Base-by-base conservation (phyloP, 1,140 invertebrate species). In the Eulimnadia texana region DNA sequence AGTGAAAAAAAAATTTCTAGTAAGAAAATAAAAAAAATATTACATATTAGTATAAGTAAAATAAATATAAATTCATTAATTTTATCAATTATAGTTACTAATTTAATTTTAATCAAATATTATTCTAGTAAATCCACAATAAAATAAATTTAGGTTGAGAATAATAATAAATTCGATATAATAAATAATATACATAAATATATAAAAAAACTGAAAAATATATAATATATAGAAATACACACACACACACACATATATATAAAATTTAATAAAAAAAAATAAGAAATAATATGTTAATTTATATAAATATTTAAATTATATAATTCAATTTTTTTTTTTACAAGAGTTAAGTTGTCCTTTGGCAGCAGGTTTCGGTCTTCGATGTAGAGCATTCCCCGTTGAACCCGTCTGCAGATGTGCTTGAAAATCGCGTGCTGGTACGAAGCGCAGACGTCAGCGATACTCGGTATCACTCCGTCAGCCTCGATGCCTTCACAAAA, bases 371-470 rank as follows among this genome's bases (percentile, higher is more conserved):
- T 70, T 64, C 78, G 74, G 62, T 74, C 70, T 53, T 83, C 74
- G 68, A 83, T 78, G 76, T 81, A 95, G 65, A 85, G 73, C 65
- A 96, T 82, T 11, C 85, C 93, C 67, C 91, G 79, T 69, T 92
- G 84, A 3, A 90, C 78, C 70, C 88, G 79, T 65, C 87, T 81
- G 66, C 82, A 84, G 47, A 98, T 70, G 74, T 96, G 92, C 63
- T 80, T 79, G 19, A 84, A 78, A n/a, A 90, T 69, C 20, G 79
- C 77, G 62, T 82, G 76, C 71, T 94, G 84, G 70, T 94, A 82
- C 51, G 80, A 84, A 11, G 92, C 91, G 79, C 91, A 95, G 2
- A 97, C 71, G 71, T 97, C 86, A 62, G 80, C 74, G n/a, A 86
- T 77, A 70, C 83, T 80, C 6, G 89, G 86, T 57, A 97, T 82